Conservation (phyloP, 2,113 vertebrate genomes). For the Lepus timidus region DNA sequence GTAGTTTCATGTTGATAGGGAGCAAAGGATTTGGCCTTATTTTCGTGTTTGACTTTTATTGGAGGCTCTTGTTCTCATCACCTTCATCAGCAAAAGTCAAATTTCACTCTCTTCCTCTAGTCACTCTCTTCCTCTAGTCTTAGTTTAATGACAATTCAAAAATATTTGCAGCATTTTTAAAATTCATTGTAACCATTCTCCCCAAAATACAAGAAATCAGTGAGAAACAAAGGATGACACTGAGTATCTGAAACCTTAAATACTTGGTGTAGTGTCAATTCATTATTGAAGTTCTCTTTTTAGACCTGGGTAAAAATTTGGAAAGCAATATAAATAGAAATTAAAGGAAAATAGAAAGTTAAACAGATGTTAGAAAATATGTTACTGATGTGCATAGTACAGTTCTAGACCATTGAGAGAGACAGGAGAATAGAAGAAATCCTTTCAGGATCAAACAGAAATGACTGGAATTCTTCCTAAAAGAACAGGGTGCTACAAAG, state of each 20-base stretch:
- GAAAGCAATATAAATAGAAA: constrained; percentile 86
- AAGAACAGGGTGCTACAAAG: constrained; percentile 52
- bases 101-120: constrained; percentile 45
- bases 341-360: constrained; percentile 84
- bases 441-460: constrained; percentile 10
- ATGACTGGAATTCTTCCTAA: constrained; percentile 51
- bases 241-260: constrained; percentile 71
- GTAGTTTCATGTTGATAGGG: neutral
- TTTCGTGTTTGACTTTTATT: constrained; percentile 35
- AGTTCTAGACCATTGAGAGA: constrained; percentile 63
- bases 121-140: neutral
- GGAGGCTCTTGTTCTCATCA: constrained; percentile 7
- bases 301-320: constrained; percentile 81
- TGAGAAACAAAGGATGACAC: constrained; percentile 42
- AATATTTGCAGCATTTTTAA: constrained; percentile 31
- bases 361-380: constrained; percentile 84
- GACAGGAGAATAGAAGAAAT: constrained; percentile 30
- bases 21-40: neutral
- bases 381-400: constrained; percentile 80
- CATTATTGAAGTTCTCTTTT: constrained; percentile 82
- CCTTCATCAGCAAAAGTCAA: constrained; percentile 17
- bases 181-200: constrained; percentile 38
- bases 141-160: constrained; percentile 40
- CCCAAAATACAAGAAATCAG: neutral
- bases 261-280: constrained; percentile 71